Percentiles rank a stretch among this genome's conserved stretches.
Conservation (phyloP, 1,140 invertebrate genomes). For the Lysiphlebus fabarum region DNA sequence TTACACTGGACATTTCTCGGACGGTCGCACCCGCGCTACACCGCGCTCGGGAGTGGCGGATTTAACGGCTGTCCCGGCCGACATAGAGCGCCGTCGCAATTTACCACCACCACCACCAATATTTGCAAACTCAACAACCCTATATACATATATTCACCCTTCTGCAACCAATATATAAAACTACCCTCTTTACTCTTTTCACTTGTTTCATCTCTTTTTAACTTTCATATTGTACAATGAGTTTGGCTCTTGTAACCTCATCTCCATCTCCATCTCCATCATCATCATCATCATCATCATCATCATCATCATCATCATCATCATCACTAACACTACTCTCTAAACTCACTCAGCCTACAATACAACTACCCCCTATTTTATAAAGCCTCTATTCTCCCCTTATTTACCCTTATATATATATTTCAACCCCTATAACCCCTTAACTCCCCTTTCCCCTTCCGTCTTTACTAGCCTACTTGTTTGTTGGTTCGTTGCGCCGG, state of each 20-base stretch:
- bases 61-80: slow-evolving; percentile 49
- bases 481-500: slow-evolving; percentile 4
- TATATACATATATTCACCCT: slow-evolving; percentile 11
- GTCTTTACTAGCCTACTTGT: background rate
- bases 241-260: no score
- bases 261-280: no score
- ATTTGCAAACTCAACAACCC: slow-evolving; percentile 30
- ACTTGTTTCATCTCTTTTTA: no score
- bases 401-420: background rate
- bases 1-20: slow-evolving; percentile 48
- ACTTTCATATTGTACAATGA: no score
- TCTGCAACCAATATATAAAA: slow-evolving; percentile 19
- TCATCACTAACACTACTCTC: no score
- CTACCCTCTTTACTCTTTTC: background rate
- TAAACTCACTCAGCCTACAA: no score
- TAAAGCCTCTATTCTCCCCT: slow-evolving; percentile 1
- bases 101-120: slow-evolving; percentile 22
- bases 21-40: slow-evolving; percentile 54
- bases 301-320: no score
- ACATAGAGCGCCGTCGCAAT: slow-evolving; percentile 45
- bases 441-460: background rate
- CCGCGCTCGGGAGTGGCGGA: slow-evolving; percentile 56
- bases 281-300: no score
- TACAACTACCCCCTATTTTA: no score
- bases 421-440: slow-evolving; percentile 23